Base-by-base conservation (phyloP, 2,797 vertebrate species). In the Echeneis naucrates region DNA sequence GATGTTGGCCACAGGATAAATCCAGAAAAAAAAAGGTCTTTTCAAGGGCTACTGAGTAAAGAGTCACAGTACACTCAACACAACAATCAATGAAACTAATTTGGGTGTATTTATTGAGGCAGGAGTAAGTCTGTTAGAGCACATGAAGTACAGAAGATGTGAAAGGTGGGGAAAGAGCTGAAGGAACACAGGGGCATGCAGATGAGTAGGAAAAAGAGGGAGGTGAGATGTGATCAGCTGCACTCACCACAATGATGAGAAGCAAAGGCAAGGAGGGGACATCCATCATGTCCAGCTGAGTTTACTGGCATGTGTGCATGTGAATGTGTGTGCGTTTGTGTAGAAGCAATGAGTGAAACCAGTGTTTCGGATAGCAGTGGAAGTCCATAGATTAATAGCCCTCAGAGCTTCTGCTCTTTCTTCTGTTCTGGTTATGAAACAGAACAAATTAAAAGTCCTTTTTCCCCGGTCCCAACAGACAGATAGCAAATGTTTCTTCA, bases 381-480 rank as follows among this genome's bases (percentile, higher is more conserved):
- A 88, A 89, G 85, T 88, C 88, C 76, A 84, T 71, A 90, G 88
- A 92, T 90, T 85, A 87, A 91, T 89, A 74, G 81, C 77, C 48
- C 52, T 63, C 56, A 40, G 72, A 76, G 75, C 62, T 11, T 80
- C 81, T 85, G 67, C 14, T 80, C 62, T 81, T 71, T 85, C 75
- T 84, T 81, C 70, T 77, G 72, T 76, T 81, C 73, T 87, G 83
- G 81, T 78, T 87, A 72, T 77, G 80, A 87, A 87, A 82, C 82
- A 87, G 83, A 90, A 42, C 87, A 84, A 92, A 93, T 94, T 90
- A 91, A 90, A 93, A 92, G 88, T 77, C 80, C 61, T 84, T 84
- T 83, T 74, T 21, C 68, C 68, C 58, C 13, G 50, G 1, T 73
- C 61, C 74, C 78, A 44, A 3, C 72, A 53, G 50, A 37, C 55